Evolutionary conservation across 2,888 invertebrate species (phyloP).

Genomic region (Chironomus riparius): DNA sequence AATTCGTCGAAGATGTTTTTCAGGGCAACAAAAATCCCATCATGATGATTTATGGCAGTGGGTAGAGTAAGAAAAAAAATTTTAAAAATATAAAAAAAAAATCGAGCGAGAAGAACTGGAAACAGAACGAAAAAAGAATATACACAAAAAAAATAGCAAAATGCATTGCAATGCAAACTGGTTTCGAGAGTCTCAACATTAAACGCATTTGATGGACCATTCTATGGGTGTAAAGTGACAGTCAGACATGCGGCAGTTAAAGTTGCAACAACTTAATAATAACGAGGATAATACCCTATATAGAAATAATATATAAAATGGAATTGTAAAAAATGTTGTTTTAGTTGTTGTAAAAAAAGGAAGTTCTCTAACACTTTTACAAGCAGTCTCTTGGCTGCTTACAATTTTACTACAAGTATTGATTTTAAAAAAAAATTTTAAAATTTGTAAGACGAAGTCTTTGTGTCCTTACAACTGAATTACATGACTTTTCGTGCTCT

Average conservation of each 20-base stretch:
- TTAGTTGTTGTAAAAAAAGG: slow-evolving; percentile 5
- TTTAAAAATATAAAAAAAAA: too few species aligned
- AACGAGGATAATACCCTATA: too few species aligned
- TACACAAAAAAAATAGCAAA: not conserved
- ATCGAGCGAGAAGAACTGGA: not conserved
- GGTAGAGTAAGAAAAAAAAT: not conserved
- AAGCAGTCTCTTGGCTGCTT: not conserved
- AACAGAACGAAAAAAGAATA: not conserved
- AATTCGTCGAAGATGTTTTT: not conserved
- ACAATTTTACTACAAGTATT: not conserved
- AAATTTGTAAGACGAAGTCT: too few species aligned
- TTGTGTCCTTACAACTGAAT: too few species aligned
- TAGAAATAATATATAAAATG: not conserved
- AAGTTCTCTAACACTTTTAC: slow-evolving; percentile 9
- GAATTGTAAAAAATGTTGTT: slow-evolving; percentile 2
- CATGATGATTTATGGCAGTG: slow-evolving; percentile 18
- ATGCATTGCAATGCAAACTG: too few species aligned
- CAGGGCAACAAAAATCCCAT: slow-evolving; percentile 16
- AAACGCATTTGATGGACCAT: too few species aligned
- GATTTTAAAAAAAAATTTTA: too few species aligned
- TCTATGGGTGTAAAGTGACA: too few species aligned
- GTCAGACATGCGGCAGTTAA: not conserved
- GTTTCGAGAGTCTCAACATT: too few species aligned
- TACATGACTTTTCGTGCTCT: too few species aligned
- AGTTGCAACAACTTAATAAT: not conserved